Conservation (phyloP, 1,140 invertebrate genomes). For the Cecropterus lyciades region DNA sequence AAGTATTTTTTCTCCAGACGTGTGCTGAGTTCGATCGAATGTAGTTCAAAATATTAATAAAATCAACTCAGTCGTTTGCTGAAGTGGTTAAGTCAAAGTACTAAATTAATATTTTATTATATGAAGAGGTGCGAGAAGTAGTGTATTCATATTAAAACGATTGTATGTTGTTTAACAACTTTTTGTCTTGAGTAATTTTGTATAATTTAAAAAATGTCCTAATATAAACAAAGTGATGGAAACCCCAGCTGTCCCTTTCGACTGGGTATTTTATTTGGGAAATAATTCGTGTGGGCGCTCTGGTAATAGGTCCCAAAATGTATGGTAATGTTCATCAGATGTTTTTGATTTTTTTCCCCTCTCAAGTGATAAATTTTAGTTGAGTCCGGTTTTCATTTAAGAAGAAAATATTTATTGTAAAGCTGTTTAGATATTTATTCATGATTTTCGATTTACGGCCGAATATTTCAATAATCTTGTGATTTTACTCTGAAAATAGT, state of each 20-base stretch:
- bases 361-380: conserved; percentile 20
- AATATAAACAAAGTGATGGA: neutral
- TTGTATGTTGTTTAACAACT: too few species aligned
- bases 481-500: neutral
- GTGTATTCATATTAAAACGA: too few species aligned
- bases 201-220: conserved; percentile 6
- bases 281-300: conserved; percentile 42
- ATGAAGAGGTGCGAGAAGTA: too few species aligned
- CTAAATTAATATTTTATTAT: too few species aligned
- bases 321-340: conserved; percentile 36
- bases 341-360: conserved; percentile 31
- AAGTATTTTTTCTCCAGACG: too few species aligned
- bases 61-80: too few species aligned
- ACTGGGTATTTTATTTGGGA: conserved; percentile 40
- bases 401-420: conserved; percentile 10
- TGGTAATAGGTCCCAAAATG: conserved; percentile 34
- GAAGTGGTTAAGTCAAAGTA: too few species aligned
- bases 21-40: too few species aligned
- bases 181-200: too few species aligned
- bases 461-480: neutral
- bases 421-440: conserved; percentile 12
- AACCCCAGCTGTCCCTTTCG: conserved; percentile 15
- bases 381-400: conserved; percentile 14
- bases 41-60: too few species aligned
- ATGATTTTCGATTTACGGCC: neutral